phyloP scores from a whole-genome alignment of 2,113 vertebrate species.

The Gobiocypris rarus region DNA sequence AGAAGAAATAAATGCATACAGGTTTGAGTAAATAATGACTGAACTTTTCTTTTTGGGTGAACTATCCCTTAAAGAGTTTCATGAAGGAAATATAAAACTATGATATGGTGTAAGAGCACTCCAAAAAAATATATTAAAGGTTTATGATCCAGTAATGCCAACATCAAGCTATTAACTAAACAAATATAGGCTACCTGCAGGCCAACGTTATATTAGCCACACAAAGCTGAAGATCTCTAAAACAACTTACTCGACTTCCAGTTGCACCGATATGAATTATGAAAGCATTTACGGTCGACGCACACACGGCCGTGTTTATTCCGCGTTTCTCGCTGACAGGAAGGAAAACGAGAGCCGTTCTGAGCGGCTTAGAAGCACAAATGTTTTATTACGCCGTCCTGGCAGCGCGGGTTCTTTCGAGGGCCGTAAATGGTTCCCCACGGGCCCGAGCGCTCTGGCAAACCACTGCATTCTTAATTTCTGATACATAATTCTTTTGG shows the following conservation, averaged over 20 bases:
- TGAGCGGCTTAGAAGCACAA: conserved; percentile 90
- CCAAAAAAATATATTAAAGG: conserved; percentile 38
- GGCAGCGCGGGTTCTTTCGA: conserved; percentile 83
- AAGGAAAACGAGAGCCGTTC: conserved; percentile 87
- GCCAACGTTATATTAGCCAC: conserved; percentile 61
- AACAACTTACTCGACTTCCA: conserved; percentile 73
- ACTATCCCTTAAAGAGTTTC: background rate
- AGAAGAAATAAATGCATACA: background rate
- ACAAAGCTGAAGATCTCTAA: conserved; percentile 64
- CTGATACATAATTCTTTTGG: conserved; percentile 91
- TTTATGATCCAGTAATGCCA: conserved; percentile 64
- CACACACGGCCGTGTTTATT: conserved; percentile 89
- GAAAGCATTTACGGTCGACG: conserved; percentile 86
- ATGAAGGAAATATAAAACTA: background rate
- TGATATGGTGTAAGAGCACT: background rate
- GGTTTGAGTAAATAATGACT: background rate
- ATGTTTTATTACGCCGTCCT: conserved; percentile 83
- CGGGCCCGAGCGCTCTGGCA: conserved; percentile 80
- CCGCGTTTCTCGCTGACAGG: conserved; percentile 97
- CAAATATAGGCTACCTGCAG: conserved; percentile 24
- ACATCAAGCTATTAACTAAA: conserved; percentile 60
- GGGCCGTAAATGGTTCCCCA: conserved; percentile 87
- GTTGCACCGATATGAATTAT: conserved; percentile 87
- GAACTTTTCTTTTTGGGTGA: background rate
- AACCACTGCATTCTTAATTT: conserved; percentile 93